Evolutionary conservation across 2,888 invertebrate genomes (phyloP).

Genomic region (Cheilosia scutellata): DNA sequence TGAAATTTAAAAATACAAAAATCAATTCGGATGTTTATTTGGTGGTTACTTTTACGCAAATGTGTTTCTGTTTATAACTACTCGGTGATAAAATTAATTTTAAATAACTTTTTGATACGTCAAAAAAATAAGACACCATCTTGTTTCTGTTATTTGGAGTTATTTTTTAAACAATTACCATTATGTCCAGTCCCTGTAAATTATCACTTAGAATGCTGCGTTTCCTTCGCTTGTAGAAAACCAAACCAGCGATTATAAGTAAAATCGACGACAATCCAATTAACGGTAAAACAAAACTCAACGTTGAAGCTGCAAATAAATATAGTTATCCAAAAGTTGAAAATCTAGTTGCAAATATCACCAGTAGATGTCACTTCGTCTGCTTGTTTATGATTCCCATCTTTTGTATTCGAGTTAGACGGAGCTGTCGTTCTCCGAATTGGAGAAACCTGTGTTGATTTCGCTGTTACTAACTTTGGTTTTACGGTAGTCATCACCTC

Average conservation of each 20-base stretch:
- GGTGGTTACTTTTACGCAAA: no score
- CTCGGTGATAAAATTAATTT: no score
- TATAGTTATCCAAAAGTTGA: neutral
- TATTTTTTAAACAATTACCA: conserved; percentile 29
- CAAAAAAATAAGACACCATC: neutral
- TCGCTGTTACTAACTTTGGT: neutral
- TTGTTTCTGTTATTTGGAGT: no score
- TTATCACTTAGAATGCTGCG: conserved; percentile 20
- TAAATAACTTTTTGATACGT: neutral
- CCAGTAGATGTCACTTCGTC: conserved; percentile 43
- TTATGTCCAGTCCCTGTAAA: conserved; percentile 60
- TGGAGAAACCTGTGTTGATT: conserved; percentile 2
- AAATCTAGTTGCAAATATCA: neutral
- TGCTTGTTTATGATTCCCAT: conserved; percentile 24
- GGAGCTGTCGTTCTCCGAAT: neutral
- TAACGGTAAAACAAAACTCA: conserved; percentile 48
- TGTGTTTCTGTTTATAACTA: no score
- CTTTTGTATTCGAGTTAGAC: conserved; percentile 30
- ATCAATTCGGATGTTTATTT: no score
- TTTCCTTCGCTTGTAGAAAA: conserved; percentile 57
- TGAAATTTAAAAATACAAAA: conserved; percentile 9
- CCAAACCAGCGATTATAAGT: conserved; percentile 31
- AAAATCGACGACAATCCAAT: conserved; percentile 45
- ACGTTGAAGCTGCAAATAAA: conserved; percentile 41
- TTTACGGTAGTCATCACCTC: neutral